Percentiles rank a stretch among this genome's conserved stretches.
phyloP scores from a whole-genome alignment of 1,140 invertebrate species.

The Leptinotarsa texana region DNA sequence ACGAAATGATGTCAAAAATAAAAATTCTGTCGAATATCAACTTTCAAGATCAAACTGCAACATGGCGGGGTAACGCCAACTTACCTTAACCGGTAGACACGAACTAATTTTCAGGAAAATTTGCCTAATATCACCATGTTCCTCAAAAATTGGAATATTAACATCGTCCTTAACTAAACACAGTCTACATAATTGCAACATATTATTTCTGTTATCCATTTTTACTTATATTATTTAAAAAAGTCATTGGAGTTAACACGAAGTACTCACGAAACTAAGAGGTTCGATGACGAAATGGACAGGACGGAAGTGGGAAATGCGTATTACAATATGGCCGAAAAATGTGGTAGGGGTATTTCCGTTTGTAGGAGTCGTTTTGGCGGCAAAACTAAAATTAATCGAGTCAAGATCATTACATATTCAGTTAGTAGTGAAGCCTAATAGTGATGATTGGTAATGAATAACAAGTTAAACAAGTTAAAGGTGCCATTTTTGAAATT shows the following conservation, averaged over 20 bases:
- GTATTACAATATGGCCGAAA: constrained; percentile 14
- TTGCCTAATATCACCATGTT: constrained; percentile 60
- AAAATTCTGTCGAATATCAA: constrained; percentile 46
- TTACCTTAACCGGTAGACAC: constrained; percentile 67
- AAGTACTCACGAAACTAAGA: constrained; percentile 20
- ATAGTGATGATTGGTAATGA: no score
- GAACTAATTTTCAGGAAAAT: constrained; percentile 64
- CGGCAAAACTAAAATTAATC: constrained; percentile 12
- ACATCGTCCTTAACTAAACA: constrained; percentile 65
- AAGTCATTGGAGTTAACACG: constrained; percentile 42
- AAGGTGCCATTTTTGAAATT: no score
- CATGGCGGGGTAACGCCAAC: constrained; percentile 57
- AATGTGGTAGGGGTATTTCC: constrained; percentile 19
- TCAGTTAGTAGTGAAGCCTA: no score
- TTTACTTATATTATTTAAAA: constrained; percentile 36
- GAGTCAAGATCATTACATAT: no score
- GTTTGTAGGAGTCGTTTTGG: background rate
- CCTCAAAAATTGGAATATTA: constrained; percentile 63
- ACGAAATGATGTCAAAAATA: constrained; percentile 42
- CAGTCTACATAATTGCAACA: constrained; percentile 62
- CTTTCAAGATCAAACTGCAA: constrained; percentile 41
- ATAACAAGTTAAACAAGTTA: no score
- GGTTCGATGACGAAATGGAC: constrained; percentile 39
- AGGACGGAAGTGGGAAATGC: constrained; percentile 37
- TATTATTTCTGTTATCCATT: constrained; percentile 53